Conservation (phyloP, 2,797 vertebrate species). For the Esox lucius region DNA sequence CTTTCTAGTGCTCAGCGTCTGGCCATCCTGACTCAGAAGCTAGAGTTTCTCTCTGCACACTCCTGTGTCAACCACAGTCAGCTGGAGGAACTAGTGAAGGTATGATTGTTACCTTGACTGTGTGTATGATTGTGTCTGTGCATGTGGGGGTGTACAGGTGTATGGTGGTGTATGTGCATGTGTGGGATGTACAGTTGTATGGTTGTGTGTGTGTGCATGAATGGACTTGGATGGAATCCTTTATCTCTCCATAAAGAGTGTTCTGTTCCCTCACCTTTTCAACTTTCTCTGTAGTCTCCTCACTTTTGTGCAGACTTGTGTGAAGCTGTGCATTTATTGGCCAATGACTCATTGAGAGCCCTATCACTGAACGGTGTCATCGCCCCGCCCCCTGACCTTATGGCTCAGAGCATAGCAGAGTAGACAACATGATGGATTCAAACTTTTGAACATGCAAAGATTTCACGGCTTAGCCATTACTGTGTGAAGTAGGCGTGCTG, state of each 20-base stretch:
- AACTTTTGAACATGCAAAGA: no score
- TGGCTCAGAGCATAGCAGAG: no score
- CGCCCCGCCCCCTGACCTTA: no score
- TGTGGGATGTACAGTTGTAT: not conserved
- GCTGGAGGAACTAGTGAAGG: slow-evolving; percentile 94
- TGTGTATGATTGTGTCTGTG: not conserved
- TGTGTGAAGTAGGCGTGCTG: no score
- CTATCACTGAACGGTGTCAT: not conserved
- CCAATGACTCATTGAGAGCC: not conserved
- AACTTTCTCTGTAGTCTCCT: not conserved
- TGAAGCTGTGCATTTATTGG: not conserved
- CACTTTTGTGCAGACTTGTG: not conserved
- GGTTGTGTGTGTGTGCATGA: not conserved
- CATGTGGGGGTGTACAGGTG: not conserved
- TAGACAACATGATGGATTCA: no score
- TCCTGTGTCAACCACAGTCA: slow-evolving; percentile 90
- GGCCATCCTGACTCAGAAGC: slow-evolving; percentile 91
- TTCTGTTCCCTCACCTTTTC: not conserved
- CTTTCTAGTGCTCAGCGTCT: slow-evolving; percentile 78
- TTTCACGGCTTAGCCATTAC: no score
- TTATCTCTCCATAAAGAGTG: not conserved
- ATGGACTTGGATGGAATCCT: not conserved
- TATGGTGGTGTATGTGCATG: no score
- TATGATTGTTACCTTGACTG: slow-evolving; percentile 46
- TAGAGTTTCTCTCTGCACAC: slow-evolving; percentile 88